These are phyloP conservation scores for Cichladusa arquata DNA, from an alignment of 2,113 vertebrate genomes.

Conservation along the genomic window DNA sequence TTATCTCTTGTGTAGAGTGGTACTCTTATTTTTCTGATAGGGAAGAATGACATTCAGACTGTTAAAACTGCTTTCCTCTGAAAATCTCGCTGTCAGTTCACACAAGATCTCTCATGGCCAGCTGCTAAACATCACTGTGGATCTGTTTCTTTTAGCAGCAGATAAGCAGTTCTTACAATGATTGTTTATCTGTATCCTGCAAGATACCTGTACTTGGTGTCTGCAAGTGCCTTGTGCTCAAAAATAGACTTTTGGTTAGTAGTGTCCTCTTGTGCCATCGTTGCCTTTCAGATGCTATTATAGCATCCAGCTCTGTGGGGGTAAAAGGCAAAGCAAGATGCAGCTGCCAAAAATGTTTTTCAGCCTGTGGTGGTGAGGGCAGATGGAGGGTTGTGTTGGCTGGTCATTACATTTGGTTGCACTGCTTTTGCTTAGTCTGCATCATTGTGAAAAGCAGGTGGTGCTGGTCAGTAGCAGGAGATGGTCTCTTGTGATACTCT, in stretches of 20 bases:
- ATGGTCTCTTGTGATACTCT: neutral
- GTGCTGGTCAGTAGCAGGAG: neutral
- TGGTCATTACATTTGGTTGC: neutral
- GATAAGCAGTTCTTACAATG: neutral
- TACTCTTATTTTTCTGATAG: neutral
- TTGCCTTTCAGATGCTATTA: neutral
- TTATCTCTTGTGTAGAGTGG: neutral
- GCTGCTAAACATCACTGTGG: neutral
- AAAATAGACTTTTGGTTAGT: neutral
- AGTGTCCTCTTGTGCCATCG: rapidly evolving
- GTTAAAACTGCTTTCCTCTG: neutral
- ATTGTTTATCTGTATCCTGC: neutral
- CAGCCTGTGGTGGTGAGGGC: neutral
- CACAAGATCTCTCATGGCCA: neutral
- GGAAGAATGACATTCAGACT: neutral
- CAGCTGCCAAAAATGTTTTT: neutral
- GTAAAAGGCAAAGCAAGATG: neutral
- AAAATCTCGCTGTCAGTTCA: neutral
- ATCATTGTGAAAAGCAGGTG: neutral
- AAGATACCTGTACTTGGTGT: neutral
- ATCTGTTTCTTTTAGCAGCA: neutral
- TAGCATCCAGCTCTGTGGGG: neutral
- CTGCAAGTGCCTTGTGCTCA: neutral
- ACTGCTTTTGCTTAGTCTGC: neutral
- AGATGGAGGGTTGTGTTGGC: neutral